These are phyloP conservation scores for Clarias magur DNA, from an alignment of 2,113 vertebrate genomes.

Conservation along the genomic window DNA sequence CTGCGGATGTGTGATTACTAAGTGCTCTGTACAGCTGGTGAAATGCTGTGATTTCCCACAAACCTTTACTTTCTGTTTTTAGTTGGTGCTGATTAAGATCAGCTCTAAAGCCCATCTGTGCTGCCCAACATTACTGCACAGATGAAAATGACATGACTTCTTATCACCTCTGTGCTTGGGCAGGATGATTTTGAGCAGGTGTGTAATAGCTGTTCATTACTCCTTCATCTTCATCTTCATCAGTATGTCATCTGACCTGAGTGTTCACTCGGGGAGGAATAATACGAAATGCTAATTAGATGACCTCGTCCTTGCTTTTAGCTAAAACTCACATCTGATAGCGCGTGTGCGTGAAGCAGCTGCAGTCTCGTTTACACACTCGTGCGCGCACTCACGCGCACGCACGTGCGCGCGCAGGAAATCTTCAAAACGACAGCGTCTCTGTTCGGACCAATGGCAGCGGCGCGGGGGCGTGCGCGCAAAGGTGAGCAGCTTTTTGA, in stretches of 20 bases:
- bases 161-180: background rate
- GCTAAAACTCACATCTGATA: background rate
- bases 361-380: conserved; percentile 9
- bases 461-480: conserved; percentile 79
- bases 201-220: background rate
- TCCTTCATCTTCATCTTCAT: background rate
- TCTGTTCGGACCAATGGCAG: conserved; percentile 76
- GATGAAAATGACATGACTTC: background rate
- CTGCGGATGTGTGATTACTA: background rate
- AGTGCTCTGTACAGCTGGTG: background rate
- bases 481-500: conserved; percentile 79
- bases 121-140: background rate
- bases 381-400: background rate
- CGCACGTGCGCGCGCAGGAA: background rate
- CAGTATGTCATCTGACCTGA: background rate
- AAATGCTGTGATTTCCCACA: background rate
- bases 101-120: background rate
- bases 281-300: background rate
- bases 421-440: background rate
- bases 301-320: background rate
- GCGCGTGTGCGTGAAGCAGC: background rate
- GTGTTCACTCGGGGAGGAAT: background rate
- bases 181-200: background rate
- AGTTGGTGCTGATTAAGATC: background rate
- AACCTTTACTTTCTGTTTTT: background rate